Evolutionary conservation across 2,113 vertebrate genomes (phyloP), one percentile per base, ranked within the genome.

Genomic region (Microtus pennsylvanicus): DNA sequence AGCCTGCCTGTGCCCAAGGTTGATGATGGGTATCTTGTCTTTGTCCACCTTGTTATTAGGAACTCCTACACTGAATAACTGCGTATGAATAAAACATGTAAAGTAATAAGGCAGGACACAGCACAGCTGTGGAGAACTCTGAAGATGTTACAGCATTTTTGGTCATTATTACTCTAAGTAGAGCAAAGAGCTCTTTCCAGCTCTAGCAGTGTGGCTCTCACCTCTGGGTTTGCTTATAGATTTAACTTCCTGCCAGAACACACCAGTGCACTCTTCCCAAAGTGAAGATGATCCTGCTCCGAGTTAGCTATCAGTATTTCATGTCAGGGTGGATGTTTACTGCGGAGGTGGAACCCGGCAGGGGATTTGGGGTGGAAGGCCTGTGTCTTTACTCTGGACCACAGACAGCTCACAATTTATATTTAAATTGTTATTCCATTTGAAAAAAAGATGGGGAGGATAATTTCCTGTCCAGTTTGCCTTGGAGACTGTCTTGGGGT

Each of bases 91-190:
- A 61, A 95, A 38, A 63, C 38, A 24, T 65, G 70, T 67, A 69
- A 61, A 86, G n/a, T n/a, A 74, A 61, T 52, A 35, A 21, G 1
- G 13, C 52, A 70, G 38, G 38, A 74, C 42, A 55, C 22, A 45
- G 86, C 67, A 45, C 10, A 87, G 88, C 75, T 61, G 26, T 58
- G 50, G 72, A 75, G 50, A 65, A 80, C 26, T 30, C 58, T 47
- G 58, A 58, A 89, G 81, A 74, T 5, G 4, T 90, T 92, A 63
- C 9, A 19, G 47, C 33, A 4, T 47, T 85, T 87, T 35, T 93
- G 80, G 8, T 92, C 74, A 94, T 97, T 86, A 90, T 78, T 70
- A 35, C 78, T 78, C 45, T 35, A 80, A 80, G 74, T 22, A 52
- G n/a, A 92, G 38, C 69, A 85, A 69, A 90, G 63, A 42, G 30